Evolutionary conservation across 2,888 invertebrate genomes (phyloP).

Genomic region (Mythimna impura): DNA sequence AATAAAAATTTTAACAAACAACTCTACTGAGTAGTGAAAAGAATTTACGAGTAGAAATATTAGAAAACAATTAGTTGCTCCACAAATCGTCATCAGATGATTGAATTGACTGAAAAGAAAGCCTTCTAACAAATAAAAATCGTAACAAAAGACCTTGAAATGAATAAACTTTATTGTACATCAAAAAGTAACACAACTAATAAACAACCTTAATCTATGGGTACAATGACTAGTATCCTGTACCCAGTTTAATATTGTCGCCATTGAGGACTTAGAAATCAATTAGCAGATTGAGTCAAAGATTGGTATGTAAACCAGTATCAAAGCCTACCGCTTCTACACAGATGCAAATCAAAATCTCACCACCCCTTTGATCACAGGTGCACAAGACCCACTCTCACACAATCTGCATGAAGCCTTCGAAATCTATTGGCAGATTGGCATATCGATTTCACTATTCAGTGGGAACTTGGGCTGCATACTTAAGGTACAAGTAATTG

Average conservation of each 20-base stretch:
- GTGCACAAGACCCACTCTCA: conserved; percentile 36
- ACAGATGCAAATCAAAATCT: conserved; percentile 30
- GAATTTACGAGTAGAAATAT: too few relatives aligned
- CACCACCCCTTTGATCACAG: conserved; percentile 39
- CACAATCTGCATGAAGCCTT: conserved; percentile 24
- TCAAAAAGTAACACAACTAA: too few relatives aligned
- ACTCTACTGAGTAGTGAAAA: neutral
- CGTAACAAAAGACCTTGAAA: too few relatives aligned
- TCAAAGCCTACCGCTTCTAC: conserved; percentile 20
- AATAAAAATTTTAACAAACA: neutral
- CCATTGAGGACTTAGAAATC: neutral
- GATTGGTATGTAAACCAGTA: neutral
- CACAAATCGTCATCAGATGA: too few relatives aligned
- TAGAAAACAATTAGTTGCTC: too few relatives aligned
- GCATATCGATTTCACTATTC: conserved; percentile 60
- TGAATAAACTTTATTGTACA: too few relatives aligned
- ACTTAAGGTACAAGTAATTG: conserved; percentile 57
- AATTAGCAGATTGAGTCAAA: neutral
- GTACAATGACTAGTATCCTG: too few relatives aligned
- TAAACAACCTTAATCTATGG: too few relatives aligned
- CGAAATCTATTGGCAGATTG: conserved; percentile 61
- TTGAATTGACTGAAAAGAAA: too few relatives aligned
- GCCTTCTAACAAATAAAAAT: too few relatives aligned
- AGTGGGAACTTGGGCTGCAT: conserved; percentile 48
- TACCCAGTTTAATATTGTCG: neutral